Conservation (phyloP, 2,797 vertebrate species). For the Avahi laniger region DNA sequence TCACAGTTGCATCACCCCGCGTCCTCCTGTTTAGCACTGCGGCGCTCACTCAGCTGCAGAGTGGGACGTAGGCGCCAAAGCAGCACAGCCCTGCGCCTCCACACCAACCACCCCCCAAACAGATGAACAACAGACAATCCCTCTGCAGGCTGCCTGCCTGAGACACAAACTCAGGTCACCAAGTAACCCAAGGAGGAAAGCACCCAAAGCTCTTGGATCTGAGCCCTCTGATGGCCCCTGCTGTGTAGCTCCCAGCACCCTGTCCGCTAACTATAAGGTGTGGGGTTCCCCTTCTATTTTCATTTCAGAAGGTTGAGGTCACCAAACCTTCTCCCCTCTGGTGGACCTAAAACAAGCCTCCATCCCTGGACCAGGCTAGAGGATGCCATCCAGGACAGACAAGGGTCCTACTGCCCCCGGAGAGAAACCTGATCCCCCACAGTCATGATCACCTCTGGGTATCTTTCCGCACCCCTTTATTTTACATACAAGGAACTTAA, state of each 20-base stretch:
- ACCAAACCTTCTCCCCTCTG: neutral
- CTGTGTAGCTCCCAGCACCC: neutral
- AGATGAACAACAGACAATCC: neutral
- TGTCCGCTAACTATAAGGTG: neutral
- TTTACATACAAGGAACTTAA: neutral
- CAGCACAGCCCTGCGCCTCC: neutral
- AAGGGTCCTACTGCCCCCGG: neutral
- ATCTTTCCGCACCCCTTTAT: neutral
- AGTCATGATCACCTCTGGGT: neutral
- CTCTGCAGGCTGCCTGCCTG: neutral
- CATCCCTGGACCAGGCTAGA: neutral
- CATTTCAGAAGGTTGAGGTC: neutral
- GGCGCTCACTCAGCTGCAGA: neutral
- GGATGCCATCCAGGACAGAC: neutral
- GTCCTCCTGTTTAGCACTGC: neutral
- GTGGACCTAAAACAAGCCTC: neutral
- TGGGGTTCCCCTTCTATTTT: neutral
- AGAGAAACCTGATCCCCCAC: neutral
- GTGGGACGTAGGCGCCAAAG: neutral
- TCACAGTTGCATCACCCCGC: neutral
- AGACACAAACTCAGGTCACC: neutral
- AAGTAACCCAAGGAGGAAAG: neutral
- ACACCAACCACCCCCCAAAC: accelerated
- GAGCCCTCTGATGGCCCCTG: neutral
- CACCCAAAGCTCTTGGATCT: too few relatives aligned